Evolutionary conservation across 2,888 invertebrate genomes (phyloP).

Genomic region (Rhyacophila evoluta): DNA sequence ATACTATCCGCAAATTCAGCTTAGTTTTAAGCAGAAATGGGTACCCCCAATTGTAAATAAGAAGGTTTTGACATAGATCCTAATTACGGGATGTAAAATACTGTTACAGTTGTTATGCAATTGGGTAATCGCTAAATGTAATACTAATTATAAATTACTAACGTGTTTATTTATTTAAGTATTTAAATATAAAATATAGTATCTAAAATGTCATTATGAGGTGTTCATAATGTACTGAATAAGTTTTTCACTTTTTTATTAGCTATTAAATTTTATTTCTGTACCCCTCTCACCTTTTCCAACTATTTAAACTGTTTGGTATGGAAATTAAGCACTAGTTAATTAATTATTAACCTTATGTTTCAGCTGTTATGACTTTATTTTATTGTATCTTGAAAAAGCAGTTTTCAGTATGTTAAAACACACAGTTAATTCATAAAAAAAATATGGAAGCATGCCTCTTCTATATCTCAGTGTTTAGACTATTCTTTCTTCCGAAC

Average conservation of each 20-base stretch:
- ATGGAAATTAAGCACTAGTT: not conserved
- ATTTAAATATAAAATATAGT: constrained; percentile 13
- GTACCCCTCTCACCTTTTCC: not conserved
- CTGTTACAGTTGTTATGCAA: constrained; percentile 13
- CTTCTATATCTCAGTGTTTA: too few relatives aligned
- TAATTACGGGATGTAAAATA: not conserved
- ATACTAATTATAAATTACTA: not conserved
- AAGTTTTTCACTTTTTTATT: not conserved
- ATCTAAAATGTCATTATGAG: not conserved
- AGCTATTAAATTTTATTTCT: not conserved
- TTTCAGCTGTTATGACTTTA: too few relatives aligned
- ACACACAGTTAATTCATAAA: too few relatives aligned
- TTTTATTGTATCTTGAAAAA: too few relatives aligned
- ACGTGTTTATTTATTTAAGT: constrained; percentile 22
- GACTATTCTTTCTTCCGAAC: too few relatives aligned
- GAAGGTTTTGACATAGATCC: not conserved
- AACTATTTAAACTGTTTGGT: not conserved
- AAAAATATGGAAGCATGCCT: too few relatives aligned
- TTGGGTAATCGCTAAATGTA: constrained; percentile 22
- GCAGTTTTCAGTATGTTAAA: too few relatives aligned
- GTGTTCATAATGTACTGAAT: constrained; percentile 24
- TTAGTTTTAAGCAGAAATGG: constrained; percentile 19
- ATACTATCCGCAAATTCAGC: not conserved
- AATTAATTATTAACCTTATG: not conserved
- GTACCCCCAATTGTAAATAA: constrained; percentile 4